phyloP scores from a whole-genome alignment of 1,140 invertebrate species.

The Andricus grossulariae region DNA sequence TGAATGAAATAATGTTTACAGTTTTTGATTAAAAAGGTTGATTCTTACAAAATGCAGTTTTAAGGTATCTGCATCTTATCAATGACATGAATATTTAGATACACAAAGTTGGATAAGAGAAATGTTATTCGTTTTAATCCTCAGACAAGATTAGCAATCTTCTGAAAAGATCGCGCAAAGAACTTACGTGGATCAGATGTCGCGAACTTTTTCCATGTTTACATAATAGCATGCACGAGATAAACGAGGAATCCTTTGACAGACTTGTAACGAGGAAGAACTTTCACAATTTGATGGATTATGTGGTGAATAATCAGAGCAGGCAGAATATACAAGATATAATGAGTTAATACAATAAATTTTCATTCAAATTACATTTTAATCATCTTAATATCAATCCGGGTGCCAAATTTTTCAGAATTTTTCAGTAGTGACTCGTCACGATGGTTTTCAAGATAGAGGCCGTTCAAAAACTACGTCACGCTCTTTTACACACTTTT shows the following conservation, averaged over 20 bases:
- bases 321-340: not conserved
- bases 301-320: constrained; percentile 20
- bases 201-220: constrained; percentile 53
- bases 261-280: not conserved
- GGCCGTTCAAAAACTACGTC: no score
- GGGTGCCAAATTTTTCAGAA: no score
- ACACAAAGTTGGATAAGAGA: not conserved
- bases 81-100: no score
- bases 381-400: no score
- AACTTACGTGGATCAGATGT: constrained; percentile 23
- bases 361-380: no score
- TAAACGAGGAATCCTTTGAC: constrained; percentile 13
- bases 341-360: not conserved
- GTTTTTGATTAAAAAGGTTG: no score
- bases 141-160: not conserved
- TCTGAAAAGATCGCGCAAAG: not conserved
- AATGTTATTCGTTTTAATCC: constrained; percentile 16
- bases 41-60: no score
- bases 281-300: constrained; percentile 36
- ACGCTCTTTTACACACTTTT: no score
- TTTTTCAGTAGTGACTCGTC: no score
- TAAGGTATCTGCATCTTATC: no score
- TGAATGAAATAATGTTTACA: no score
- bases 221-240: constrained; percentile 38
- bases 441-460: no score